Evolutionary conservation across 2,113 vertebrate species (phyloP).

Genomic region (Paracanthobrama guichenoti): DNA sequence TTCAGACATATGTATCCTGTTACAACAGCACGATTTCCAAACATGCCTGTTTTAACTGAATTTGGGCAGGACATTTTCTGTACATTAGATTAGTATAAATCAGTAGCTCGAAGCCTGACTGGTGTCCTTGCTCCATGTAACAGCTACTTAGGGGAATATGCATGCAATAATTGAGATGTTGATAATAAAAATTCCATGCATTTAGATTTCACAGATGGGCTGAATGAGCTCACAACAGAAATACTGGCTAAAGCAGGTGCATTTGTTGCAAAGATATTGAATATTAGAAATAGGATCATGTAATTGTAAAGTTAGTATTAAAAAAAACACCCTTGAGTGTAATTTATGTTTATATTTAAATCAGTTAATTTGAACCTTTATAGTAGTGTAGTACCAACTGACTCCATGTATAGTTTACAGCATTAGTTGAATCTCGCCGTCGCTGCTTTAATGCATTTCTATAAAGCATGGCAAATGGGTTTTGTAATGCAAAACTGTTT

Average conservation of each 20-base stretch:
- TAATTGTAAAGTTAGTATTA: no score
- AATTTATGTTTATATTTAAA: no score
- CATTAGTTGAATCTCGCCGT: no score
- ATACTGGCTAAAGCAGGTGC: not conserved
- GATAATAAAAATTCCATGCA: not conserved
- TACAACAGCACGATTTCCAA: slow-evolving; percentile 53
- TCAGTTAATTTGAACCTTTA: no score
- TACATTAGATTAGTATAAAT: slow-evolving; percentile 18
- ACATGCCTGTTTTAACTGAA: not conserved
- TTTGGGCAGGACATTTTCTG: not conserved
- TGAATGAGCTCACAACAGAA: not conserved
- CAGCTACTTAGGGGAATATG: not conserved
- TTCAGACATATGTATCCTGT: slow-evolving; percentile 58
- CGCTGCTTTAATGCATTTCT: not conserved
- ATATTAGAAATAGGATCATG: no score
- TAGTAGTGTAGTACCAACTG: no score
- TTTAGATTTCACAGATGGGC: not conserved
- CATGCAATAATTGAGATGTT: not conserved
- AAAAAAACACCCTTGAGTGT: no score
- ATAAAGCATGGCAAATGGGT: not conserved
- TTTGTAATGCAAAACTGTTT: not conserved
- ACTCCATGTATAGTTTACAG: no score
- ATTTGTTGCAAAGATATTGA: not conserved
- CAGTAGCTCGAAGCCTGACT: not conserved
- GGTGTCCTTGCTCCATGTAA: not conserved